Conservation (phyloP, 2,888 invertebrate species). For the Stomorhina lunata region DNA sequence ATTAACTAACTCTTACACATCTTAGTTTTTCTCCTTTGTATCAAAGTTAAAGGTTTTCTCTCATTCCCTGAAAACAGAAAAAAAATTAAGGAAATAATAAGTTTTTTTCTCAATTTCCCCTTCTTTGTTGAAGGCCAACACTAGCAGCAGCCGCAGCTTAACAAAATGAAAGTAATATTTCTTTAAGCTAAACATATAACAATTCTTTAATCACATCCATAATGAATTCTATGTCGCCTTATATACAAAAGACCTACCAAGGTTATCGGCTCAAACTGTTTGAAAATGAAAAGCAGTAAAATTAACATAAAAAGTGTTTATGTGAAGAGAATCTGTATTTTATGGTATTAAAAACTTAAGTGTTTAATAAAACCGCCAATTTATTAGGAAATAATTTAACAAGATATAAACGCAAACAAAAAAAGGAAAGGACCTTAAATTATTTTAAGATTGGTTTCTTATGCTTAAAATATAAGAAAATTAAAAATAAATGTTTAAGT, state of each 20-base stretch:
- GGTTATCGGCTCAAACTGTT: constrained; percentile 18
- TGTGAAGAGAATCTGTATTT: too few species aligned
- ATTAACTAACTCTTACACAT: not conserved
- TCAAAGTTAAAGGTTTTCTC: not conserved
- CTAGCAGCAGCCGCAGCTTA: not conserved
- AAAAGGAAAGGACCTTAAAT: too few species aligned
- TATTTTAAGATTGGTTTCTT: too few species aligned
- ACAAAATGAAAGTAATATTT: constrained; percentile 18
- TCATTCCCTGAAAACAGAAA: not conserved
- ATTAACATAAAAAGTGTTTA: not conserved
- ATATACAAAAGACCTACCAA: not conserved
- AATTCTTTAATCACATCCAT: not conserved
- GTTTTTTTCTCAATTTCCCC: not conserved
- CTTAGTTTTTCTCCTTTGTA: not conserved
- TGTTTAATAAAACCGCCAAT: not conserved
- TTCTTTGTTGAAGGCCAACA: too few species aligned
- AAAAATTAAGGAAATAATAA: constrained; percentile 37
- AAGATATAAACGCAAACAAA: too few species aligned
- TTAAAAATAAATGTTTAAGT: too few species aligned
- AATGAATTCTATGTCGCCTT: not conserved
- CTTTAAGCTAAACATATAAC: not conserved
- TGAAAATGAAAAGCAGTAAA: not conserved
- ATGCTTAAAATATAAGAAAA: too few species aligned
- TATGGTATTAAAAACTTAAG: not conserved
- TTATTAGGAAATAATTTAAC: too few species aligned